A percentile compares a stretch with the other conserved stretches of the same genome.
Evolutionary conservation across 2,113 vertebrate genomes (phyloP).

Genomic region (Calyptomena viridis): DNA sequence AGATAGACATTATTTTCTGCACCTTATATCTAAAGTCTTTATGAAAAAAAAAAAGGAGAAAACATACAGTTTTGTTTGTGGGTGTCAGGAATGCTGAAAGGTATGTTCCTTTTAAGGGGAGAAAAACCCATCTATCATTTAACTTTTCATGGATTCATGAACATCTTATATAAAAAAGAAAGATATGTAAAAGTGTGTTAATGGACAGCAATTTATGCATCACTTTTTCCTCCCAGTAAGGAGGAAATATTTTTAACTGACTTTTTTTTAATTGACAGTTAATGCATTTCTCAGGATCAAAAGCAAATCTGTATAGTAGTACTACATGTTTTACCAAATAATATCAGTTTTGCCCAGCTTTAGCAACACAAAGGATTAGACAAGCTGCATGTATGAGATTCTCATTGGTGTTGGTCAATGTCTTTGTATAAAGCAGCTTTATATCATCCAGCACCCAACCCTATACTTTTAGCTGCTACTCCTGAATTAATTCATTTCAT

Average conservation of each 20-base stretch:
- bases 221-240: background rate
- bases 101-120: background rate
- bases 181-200: background rate
- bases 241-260: background rate
- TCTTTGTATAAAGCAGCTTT: background rate
- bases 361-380: background rate
- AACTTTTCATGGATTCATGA: background rate
- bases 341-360: background rate
- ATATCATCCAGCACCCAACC: background rate
- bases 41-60: background rate
- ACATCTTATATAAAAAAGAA: background rate
- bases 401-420: background rate
- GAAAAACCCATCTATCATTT: background rate
- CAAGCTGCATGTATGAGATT: background rate
- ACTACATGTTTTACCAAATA: background rate
- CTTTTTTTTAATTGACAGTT: background rate
- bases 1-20: slow-evolving; percentile 31
- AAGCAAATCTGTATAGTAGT: background rate
- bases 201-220: background rate
- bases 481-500: background rate
- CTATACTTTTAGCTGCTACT: background rate
- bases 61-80: background rate
- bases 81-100: background rate
- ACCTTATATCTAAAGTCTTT: background rate
- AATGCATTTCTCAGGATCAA: background rate